phyloP scores from a whole-genome alignment of 2,888 invertebrate species.

The Aromia moschata region DNA sequence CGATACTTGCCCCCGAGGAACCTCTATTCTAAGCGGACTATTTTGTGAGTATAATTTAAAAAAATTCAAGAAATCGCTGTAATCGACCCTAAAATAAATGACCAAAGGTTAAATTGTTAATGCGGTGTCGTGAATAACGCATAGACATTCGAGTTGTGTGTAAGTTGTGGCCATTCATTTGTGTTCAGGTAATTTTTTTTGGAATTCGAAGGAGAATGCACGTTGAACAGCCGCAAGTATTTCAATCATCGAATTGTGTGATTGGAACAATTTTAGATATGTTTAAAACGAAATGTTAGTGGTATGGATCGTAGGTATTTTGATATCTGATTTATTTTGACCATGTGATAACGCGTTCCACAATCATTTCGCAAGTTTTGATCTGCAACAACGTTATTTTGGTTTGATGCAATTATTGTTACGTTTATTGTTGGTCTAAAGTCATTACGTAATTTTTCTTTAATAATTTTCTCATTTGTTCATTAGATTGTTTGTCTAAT shows the following conservation, averaged over 20 bases:
- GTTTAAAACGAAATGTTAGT: conserved; percentile 10
- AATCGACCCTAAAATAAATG: conserved; percentile 37
- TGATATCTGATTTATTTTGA: conserved; percentile 31
- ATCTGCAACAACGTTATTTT: background rate
- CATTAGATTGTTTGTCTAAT: no score
- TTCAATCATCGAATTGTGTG: no score
- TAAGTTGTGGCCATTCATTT: conserved; percentile 20
- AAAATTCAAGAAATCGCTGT: conserved; percentile 25
- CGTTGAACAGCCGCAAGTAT: conserved; percentile 1
- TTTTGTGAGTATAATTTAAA: conserved; percentile 10
- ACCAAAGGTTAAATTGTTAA: conserved; percentile 37
- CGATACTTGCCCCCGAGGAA: no score
- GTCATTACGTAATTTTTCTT: no score
- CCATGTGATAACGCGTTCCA: conserved; percentile 47
- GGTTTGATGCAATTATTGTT: background rate
- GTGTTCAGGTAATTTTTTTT: background rate
- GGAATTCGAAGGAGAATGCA: background rate
- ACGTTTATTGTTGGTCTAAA: no score
- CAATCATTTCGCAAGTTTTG: conserved; percentile 41
- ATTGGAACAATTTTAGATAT: conserved; percentile 16
- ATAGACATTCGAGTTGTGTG: conserved; percentile 12
- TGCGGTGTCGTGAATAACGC: conserved; percentile 8
- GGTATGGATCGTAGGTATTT: conserved; percentile 13
- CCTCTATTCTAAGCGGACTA: background rate
- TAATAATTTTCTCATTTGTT: no score